phyloP scores from a whole-genome alignment of 2,888 invertebrate genomes.

The Dendrolimus pini region DNA sequence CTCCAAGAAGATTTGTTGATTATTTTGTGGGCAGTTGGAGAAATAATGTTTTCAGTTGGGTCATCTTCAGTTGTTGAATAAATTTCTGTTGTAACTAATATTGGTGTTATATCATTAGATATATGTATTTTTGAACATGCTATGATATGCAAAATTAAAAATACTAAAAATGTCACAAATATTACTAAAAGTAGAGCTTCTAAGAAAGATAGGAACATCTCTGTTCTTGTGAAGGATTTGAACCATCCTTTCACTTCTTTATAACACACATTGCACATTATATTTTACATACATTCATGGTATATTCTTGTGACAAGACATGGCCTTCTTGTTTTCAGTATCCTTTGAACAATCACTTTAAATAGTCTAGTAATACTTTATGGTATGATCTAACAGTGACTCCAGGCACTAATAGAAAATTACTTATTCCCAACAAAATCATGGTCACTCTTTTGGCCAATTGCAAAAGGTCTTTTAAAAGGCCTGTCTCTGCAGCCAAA shows the following conservation, averaged over 20 bases:
- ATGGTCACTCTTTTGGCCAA: constrained; percentile 15
- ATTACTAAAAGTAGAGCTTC: constrained; percentile 37
- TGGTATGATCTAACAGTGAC: no score
- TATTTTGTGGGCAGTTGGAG: neutral
- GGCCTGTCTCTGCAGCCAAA: constrained; percentile 90
- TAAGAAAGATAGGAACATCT: constrained; percentile 34
- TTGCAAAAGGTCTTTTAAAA: constrained; percentile 79
- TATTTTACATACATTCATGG: constrained; percentile 18
- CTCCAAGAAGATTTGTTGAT: neutral
- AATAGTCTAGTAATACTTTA: no score
- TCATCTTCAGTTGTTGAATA: neutral
- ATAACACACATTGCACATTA: constrained; percentile 50
- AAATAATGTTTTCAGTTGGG: neutral
- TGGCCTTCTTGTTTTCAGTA: constrained; percentile 30
- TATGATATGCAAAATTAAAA: constrained; percentile 46
- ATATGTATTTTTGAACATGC: constrained; percentile 24
- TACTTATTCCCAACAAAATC: neutral
- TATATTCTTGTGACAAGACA: constrained; percentile 19
- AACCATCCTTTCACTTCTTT: constrained; percentile 52
- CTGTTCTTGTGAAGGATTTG: constrained; percentile 51
- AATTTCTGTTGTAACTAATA: neutral
- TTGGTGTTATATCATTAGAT: neutral
- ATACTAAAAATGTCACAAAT: constrained; percentile 37
- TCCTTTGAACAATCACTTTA: neutral
- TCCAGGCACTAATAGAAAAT: no score